Base-by-base conservation (phyloP, 2,113 vertebrate species). In the Tautogolabrus adspersus region DNA sequence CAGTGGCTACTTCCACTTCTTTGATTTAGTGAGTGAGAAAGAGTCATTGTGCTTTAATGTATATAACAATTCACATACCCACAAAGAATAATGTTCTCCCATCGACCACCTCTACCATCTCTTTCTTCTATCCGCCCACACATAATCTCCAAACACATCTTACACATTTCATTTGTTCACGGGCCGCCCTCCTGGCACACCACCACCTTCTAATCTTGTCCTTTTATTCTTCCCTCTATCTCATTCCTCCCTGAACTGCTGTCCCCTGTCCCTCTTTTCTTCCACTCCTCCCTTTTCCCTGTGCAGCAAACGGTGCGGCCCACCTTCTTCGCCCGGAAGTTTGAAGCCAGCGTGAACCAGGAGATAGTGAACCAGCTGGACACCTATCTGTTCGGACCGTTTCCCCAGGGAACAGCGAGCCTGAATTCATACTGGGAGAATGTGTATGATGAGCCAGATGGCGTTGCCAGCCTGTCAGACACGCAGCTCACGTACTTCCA, bases 291-390 rank as follows among this genome's bases (percentile, higher is more conserved):
- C 26, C 26, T 4, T 5, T 34, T 66, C 10, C 59, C 0, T 1
- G 72, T 88, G 85, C 94, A 99, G 98, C 98, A 99, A 95, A 99
- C 97, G 0, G 94, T 97, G 68, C 93, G 98, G 71, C 98, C 98
- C 2, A 99, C 98, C 8, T 99, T 99, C 94, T 99, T 99, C 13
- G 98, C 97, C 23, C 96, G 98, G 62, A 99, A 99, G 92, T 99
- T 99, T 18, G 98, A 99, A 82, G 97, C 98, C 0, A 96, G 97
- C 52, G 98, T 99, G 69, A 99, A 98, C 52, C 97, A 99, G 92
- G 98, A 99, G 90, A 95, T 99, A 55, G 96, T 99, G 3, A 97
- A 96, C 81, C 97, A 99, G 89, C 79, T 99, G 94, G 98, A 99
- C 65, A 91, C 93, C 64, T 97, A 96, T 91, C 89, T 99, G 89